Percentiles rank a stretch among this genome's conserved stretches.
These are phyloP conservation scores for Phrynocephalus guinanensis DNA, from an alignment of 2,797 vertebrate genomes.

Conservation along the genomic window DNA sequence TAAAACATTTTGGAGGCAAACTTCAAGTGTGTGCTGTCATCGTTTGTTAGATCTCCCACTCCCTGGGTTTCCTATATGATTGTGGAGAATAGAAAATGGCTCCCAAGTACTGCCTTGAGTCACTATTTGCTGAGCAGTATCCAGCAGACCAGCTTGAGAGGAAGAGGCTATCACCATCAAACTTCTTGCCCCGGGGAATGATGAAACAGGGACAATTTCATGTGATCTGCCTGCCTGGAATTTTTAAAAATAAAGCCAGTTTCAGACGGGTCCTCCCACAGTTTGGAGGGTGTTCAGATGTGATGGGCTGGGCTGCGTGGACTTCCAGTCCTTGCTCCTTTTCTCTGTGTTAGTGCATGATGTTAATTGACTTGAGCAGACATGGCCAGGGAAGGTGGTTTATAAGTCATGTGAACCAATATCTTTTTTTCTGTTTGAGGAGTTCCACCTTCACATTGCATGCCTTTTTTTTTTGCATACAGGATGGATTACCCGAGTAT, in stretches of 20 bases:
- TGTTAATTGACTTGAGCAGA: neutral
- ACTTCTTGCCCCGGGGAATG: neutral
- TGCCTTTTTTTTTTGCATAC: neutral
- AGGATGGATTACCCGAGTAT: neutral
- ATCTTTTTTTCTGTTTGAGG: too few relatives aligned
- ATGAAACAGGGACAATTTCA: too few relatives aligned
- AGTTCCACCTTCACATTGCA: neutral
- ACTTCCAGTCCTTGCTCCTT: neutral
- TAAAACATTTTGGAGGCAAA: too few relatives aligned
- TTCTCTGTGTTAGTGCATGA: neutral
- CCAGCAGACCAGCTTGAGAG: neutral
- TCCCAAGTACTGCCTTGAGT: too few relatives aligned
- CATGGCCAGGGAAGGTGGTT: neutral
- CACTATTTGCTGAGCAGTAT: neutral
- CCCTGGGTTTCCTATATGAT: too few relatives aligned
- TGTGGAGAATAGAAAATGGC: too few relatives aligned
- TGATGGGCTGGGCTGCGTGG: neutral
- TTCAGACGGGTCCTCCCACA: neutral
- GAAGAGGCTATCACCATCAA: neutral
- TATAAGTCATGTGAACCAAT: neutral
- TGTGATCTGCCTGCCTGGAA: neutral
- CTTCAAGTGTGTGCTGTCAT: too few relatives aligned
- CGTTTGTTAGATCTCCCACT: too few relatives aligned
- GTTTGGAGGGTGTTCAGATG: neutral
- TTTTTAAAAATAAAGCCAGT: neutral